Base-by-base conservation (phyloP, 1,140 invertebrate species). In the Chymomyza costata region DNA sequence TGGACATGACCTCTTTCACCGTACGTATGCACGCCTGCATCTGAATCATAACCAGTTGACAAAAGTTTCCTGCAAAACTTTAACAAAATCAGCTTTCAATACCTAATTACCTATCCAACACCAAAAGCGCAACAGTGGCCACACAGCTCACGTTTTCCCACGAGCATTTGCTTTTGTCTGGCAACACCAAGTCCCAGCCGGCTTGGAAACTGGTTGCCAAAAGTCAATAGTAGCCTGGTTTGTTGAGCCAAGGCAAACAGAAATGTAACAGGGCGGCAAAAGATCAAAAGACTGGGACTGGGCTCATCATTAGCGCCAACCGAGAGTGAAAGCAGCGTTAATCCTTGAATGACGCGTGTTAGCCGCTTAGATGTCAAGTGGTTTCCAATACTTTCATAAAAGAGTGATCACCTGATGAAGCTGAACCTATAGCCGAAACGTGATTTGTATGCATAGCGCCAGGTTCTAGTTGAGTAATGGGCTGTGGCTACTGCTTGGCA, bases 381-480 rank as follows among this genome's bases (percentile, higher is more conserved):
- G 61, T 53, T 59, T n/a, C n/a, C n/a, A n/a, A n/a, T n/a, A n/a
- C n/a, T n/a, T n/a, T n/a, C n/a, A n/a, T n/a, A n/a, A n/a, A n/a
- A n/a, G n/a, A n/a, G n/a, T n/a, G n/a, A n/a, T n/a, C n/a, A n/a
- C n/a, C n/a, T n/a, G n/a, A n/a, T n/a, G n/a, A n/a, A n/a, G n/a
- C n/a, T n/a, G n/a, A n/a, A n/a, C n/a, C n/a, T n/a, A n/a, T n/a
- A n/a, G n/a, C n/a, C n/a, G n/a, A 44, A 30, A 21, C 14, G 34
- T 6, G 28, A 5, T 18, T 52, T 49, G 46, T 46, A 6, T 37
- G 44, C 34, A 53, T 44, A 48, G 53, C 31, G 46, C 58, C 65
- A n/a, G n/a, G n/a, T n/a, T n/a, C n/a, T n/a, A n/a, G n/a, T 65
- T 65, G 60, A 69, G 61, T 68, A 76, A 69, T 76, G 55, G 62